Conservation (phyloP, 2,797 vertebrate species). For the Neomorphus geoffroyi region DNA sequence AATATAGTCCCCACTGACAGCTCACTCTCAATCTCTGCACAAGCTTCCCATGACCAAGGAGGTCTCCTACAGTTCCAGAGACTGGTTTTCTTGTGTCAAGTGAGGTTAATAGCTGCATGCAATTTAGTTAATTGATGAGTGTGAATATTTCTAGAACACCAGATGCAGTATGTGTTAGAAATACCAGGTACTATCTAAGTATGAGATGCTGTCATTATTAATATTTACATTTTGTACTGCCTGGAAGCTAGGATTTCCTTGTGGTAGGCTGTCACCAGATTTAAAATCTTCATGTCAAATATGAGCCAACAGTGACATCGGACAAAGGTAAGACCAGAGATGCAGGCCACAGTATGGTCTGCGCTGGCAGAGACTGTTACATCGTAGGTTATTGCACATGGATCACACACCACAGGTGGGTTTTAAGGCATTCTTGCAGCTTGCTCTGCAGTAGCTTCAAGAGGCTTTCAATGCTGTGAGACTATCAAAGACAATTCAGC, state of each 20-base stretch:
- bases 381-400: not conserved
- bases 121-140: slow-evolving; percentile 39
- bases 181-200: slow-evolving; percentile 22
- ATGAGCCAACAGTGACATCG: not conserved
- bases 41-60: not conserved
- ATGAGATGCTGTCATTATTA: not conserved
- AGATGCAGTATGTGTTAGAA: slow-evolving; percentile 10
- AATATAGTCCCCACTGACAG: not conserved
- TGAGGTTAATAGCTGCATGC: slow-evolving; percentile 40
- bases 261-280: not conserved
- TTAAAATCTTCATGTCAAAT: not conserved
- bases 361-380: rapidly evolving
- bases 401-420: not conserved
- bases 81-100: not conserved
- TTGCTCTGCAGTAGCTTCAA: not conserved
- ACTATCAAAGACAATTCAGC: not conserved
- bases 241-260: slow-evolving; percentile 12
- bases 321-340: not conserved
- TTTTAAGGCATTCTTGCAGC: not conserved
- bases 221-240: not conserved
- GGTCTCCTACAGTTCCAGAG: not conserved
- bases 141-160: not conserved
- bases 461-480: not conserved
- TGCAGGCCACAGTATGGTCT: rapidly evolving
- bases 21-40: not conserved